These are phyloP conservation scores for Trichechus manatus DNA, from an alignment of 2,113 vertebrate species.

Conservation along the genomic window DNA sequence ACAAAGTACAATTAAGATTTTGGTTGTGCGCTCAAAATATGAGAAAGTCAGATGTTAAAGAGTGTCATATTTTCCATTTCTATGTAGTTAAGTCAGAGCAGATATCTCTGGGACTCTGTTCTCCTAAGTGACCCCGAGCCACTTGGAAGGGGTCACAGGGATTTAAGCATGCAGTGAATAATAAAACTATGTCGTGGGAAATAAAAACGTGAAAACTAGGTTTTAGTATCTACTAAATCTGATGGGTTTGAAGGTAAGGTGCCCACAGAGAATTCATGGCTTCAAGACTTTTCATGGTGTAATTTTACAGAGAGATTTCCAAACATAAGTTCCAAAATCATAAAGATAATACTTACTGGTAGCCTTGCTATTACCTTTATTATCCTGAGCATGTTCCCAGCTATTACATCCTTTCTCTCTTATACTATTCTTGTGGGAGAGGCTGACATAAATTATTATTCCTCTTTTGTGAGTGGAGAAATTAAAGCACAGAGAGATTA, in stretches of 20 bases:
- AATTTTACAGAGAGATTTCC: not conserved
- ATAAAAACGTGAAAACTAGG: not conserved
- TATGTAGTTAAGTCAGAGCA: not conserved
- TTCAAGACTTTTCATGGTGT: not conserved
- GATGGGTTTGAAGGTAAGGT: not conserved
- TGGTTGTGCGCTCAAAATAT: not conserved
- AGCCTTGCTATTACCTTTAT: not conserved
- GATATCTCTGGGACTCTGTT: not conserved
- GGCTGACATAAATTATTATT: not conserved
- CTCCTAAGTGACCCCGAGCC: not conserved
- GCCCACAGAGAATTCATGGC: not conserved
- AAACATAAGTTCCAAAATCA: not conserved
- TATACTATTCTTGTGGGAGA: not conserved
- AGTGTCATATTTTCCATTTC: not conserved
- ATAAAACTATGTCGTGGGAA: not conserved
- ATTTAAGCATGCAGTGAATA: not conserved
- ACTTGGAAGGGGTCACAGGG: not conserved
- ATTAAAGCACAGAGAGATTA: constrained; percentile 4
- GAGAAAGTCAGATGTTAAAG: not conserved
- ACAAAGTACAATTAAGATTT: not conserved
- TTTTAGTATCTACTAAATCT: not conserved
- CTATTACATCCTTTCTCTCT: not conserved
- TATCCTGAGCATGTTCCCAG: not conserved
- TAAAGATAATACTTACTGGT: not conserved
- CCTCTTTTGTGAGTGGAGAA: not conserved